phyloP scores from a whole-genome alignment of 2,888 invertebrate genomes.

The Epirrhoe alternata region DNA sequence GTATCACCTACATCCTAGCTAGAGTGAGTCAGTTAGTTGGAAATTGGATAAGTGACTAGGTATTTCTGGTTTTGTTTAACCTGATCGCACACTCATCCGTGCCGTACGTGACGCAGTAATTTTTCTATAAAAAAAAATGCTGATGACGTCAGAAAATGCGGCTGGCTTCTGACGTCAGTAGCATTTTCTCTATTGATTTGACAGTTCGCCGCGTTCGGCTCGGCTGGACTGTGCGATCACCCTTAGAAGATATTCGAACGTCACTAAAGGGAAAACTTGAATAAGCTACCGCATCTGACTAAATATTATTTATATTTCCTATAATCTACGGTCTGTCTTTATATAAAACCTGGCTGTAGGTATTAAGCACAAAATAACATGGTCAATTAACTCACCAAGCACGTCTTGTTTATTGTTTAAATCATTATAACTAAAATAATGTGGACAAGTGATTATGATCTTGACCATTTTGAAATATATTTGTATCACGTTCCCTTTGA shows the following conservation, averaged over 20 bases:
- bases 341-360: background rate
- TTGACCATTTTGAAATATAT: slow-evolving; percentile 67
- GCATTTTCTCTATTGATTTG: too few relatives aligned
- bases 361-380: slow-evolving; percentile 21
- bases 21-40: slow-evolving; percentile 5
- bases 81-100: too few relatives aligned
- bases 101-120: too few relatives aligned
- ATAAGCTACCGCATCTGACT: background rate
- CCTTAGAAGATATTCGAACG: slow-evolving; percentile 6
- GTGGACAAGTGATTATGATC: slow-evolving; percentile 75
- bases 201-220: too few relatives aligned
- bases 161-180: too few relatives aligned
- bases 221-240: too few relatives aligned
- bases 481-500: slow-evolving; percentile 77
- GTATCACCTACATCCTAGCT: slow-evolving; percentile 23
- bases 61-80: too few relatives aligned
- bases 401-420: slow-evolving; percentile 78
- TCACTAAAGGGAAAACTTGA: background rate
- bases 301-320: background rate
- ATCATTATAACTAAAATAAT: slow-evolving; percentile 64
- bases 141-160: too few relatives aligned
- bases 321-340: background rate
- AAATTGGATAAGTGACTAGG: slow-evolving; percentile 8
- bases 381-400: slow-evolving; percentile 60
- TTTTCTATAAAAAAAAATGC: too few relatives aligned